phyloP scores from a whole-genome alignment of 2,113 vertebrate genomes.

The Dinomys branickii region DNA sequence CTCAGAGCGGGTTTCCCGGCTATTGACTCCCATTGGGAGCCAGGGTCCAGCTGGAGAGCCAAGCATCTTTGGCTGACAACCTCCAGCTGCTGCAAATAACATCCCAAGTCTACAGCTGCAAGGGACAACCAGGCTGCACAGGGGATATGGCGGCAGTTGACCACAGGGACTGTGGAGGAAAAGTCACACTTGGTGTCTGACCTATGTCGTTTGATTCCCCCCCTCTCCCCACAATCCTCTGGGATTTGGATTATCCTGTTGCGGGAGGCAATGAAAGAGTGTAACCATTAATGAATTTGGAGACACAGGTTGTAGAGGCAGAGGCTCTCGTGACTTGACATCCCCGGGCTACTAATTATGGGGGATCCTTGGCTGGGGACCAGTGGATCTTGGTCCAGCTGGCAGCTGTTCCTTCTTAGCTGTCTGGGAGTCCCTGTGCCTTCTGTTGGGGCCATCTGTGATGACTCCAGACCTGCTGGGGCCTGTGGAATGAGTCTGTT shows the following conservation, averaged over 20 bases:
- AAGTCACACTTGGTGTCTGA: neutral
- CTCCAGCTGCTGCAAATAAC: neutral
- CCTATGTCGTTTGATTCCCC: neutral
- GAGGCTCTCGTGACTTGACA: neutral
- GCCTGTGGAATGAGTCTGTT: neutral
- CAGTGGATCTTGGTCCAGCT: neutral
- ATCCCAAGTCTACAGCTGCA: neutral
- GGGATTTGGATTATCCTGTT: neutral
- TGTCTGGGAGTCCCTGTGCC: neutral
- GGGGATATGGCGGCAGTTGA: too few relatives aligned
- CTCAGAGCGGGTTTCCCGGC: neutral
- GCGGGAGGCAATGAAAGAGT: neutral
- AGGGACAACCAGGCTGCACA: neutral
- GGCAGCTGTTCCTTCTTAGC: constrained; percentile 46
- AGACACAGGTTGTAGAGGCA: neutral
- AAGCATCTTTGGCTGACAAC: neutral
- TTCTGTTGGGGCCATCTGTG: constrained; percentile 43
- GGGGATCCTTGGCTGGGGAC: constrained; percentile 30
- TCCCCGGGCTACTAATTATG: neutral
- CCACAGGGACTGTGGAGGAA: neutral
- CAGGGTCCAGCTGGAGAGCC: neutral
- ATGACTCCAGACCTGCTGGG: neutral
- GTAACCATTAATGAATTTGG: neutral
- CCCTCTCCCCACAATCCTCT: neutral
- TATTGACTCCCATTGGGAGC: fast-evolving